Evolutionary conservation across 2,113 vertebrate species (phyloP).

Genomic region (Gnathonemus echidnorhynchus): DNA sequence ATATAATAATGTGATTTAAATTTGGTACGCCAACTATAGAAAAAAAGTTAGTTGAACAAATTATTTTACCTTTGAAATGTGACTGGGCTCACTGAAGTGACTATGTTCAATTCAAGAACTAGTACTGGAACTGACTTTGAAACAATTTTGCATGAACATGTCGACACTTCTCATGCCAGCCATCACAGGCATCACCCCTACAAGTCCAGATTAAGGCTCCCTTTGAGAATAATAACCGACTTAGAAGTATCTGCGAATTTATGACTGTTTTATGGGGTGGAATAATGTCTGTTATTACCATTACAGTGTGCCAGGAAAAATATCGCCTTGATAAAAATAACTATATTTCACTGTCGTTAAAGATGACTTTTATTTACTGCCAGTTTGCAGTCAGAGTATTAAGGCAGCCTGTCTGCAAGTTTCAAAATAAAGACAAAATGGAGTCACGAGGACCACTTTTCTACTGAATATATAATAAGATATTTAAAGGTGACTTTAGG

Average conservation of each 20-base stretch:
- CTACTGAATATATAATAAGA: not conserved
- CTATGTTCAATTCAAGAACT: not conserved
- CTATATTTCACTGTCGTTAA: constrained; percentile 61
- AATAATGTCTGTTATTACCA: constrained; percentile 64
- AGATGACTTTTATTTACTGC: constrained; percentile 54
- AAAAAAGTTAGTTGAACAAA: not conserved
- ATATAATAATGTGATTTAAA: not conserved
- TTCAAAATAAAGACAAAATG: constrained; percentile 11
- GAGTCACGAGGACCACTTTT: not conserved
- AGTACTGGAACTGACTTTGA: not conserved
- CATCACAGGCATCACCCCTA: not conserved
- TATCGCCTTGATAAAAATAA: constrained; percentile 61
- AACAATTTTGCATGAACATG: not conserved
- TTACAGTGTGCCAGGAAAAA: constrained; percentile 44
- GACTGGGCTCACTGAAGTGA: not conserved
- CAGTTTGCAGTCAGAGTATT: constrained; percentile 43
- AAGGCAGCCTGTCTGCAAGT: not conserved
- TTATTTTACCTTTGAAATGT: not conserved
- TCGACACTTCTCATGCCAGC: not conserved
- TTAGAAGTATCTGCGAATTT: constrained; percentile 54
- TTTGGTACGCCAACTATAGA: not conserved
- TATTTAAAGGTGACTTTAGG: constrained; percentile 9
- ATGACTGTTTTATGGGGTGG: constrained; percentile 58
- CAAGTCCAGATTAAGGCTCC: not conserved
- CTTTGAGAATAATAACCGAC: constrained; percentile 37